Percentiles rank a stretch among this genome's conserved stretches.
Evolutionary conservation across 2,888 invertebrate species (phyloP).

Genomic region (Drosophila ochracea): DNA sequence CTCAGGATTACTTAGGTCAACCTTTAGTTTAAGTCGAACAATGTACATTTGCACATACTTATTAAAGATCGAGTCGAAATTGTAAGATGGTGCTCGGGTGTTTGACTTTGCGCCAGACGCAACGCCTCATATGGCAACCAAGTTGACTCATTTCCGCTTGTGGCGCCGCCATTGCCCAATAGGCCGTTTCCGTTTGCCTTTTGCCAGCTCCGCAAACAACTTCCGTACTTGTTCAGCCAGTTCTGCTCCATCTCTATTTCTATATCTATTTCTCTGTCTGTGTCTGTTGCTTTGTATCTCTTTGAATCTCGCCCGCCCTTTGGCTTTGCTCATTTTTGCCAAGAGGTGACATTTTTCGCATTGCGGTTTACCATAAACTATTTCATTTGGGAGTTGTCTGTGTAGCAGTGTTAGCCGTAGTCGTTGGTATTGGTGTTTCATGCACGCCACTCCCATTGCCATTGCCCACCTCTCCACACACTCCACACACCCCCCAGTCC

Average conservation of each 20-base stretch:
- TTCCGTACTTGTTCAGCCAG: slow-evolving; percentile 71
- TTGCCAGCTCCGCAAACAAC: slow-evolving; percentile 73
- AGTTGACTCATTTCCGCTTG: slow-evolving; percentile 78
- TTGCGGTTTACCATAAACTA: slow-evolving; percentile 85
- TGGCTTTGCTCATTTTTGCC: slow-evolving; percentile 73
- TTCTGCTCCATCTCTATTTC: slow-evolving; percentile 5
- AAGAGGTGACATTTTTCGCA: slow-evolving; percentile 85
- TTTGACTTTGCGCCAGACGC: slow-evolving; percentile 34
- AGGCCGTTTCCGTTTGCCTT: slow-evolving; percentile 75
- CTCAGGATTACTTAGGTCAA: slow-evolving; percentile 33
- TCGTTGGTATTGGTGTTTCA: slow-evolving; percentile 19
- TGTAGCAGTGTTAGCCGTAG: slow-evolving; percentile 50
- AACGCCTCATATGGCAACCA: slow-evolving; percentile 72
- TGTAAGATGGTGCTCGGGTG: slow-evolving; percentile 27
- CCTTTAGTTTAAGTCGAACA: slow-evolving; percentile 24
- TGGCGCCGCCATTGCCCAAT: slow-evolving; percentile 77
- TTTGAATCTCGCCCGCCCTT: slow-evolving; percentile 52
- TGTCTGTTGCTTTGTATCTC: slow-evolving; percentile 26
- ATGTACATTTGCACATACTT: slow-evolving; percentile 6
- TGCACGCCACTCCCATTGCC: slow-evolving; percentile 15
- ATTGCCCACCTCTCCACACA: neutral
- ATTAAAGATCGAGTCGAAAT: slow-evolving; percentile 46
- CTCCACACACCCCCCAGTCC: slow-evolving; percentile 7
- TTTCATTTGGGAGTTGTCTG: slow-evolving; percentile 77
- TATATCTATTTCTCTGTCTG: slow-evolving; percentile 1